Evolutionary conservation across 2,888 invertebrate species (phyloP), one percentile per base, ranked within the genome.

Genomic region (Argyresthia goedartella): DNA sequence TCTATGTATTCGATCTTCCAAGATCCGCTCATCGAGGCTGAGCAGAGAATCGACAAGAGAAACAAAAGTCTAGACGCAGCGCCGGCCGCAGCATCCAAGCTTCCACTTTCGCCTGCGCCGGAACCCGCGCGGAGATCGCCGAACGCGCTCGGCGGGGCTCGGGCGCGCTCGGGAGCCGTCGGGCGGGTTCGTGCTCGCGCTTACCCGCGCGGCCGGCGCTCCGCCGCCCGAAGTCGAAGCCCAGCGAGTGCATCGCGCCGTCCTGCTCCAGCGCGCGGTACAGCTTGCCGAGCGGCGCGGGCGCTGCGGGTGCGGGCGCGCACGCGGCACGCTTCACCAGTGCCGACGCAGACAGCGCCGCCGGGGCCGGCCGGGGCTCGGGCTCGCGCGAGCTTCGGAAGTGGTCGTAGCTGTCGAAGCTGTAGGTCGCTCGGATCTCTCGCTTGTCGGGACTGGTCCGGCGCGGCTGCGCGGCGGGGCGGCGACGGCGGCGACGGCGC

Each of bases 241-340:
- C 34, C 45, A 10, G 46, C 45, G 43, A 42, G 42, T 43, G 48
- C 52, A 43, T 33, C 46, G 11, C n/a, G 41, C 16, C 25, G n/a
- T 39, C 51, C 49, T 51, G n/a, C 16, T 49, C 68, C 49, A 68
- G 59, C 45, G 71, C 72, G 55, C 74, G 73, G 53, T 61, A 64
- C 55, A 70, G 72, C 64, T 89, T 89, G 67, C 88, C 74, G 55
- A 45, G 89, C n/a, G n/a, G n/a, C n/a, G n/a, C n/a, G n/a, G n/a
- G n/a, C n/a, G n/a, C n/a, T 89, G 46, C 53, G 45, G 51, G 50
- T 53, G 42, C 53, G 36, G 49, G 65, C 80, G 52, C 63, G 63
- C 64, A 64, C 60, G 68, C 73, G 69, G 71, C 71, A 64, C 66
- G 56, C 58, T 62, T 62, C 63, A 71, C 74, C 63, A 75, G 68